A percentile compares a stretch with the other conserved stretches of the same genome.
These are phyloP conservation scores for Acrocephalus arundinaceus DNA, from an alignment of 2,113 vertebrate genomes.

Conservation along the genomic window DNA sequence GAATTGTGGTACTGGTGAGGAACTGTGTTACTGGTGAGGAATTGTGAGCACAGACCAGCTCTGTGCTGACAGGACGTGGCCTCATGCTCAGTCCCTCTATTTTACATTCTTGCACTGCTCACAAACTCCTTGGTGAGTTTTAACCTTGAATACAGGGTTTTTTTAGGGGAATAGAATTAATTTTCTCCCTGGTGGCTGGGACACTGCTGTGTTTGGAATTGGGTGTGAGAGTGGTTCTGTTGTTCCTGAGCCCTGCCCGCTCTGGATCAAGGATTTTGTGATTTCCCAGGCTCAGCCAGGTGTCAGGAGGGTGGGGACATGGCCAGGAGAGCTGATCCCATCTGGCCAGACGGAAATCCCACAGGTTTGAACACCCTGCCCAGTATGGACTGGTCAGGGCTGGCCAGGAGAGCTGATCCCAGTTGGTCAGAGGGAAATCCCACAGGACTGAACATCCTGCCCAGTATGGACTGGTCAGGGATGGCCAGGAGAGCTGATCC, in stretches of 20 bases:
- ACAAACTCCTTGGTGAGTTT: background rate
- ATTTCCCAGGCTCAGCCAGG: background rate
- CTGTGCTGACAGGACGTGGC: fast-evolving
- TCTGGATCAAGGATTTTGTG: background rate
- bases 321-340: too few species aligned
- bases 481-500: too few species aligned
- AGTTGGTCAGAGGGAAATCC: too few species aligned
- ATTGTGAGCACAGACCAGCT: background rate
- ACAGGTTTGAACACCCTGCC: too few species aligned
- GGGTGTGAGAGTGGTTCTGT: background rate
- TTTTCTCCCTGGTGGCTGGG: background rate
- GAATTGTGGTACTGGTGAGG: background rate
- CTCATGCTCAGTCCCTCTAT: fast-evolving
- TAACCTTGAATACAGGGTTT: fast-evolving
- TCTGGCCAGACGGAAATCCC: too few species aligned
- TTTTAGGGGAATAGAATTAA: background rate
- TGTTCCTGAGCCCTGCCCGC: background rate
- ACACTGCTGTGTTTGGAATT: background rate
- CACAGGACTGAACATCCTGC: too few species aligned
- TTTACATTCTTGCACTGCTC: fast-evolving
- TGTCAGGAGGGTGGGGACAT: background rate
- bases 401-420: too few species aligned
- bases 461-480: too few species aligned
- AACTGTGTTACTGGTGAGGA: background rate
- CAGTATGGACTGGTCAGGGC: too few species aligned